Conservation (phyloP, 2,113 vertebrate species). For the Shinisaurus crocodilurus region DNA sequence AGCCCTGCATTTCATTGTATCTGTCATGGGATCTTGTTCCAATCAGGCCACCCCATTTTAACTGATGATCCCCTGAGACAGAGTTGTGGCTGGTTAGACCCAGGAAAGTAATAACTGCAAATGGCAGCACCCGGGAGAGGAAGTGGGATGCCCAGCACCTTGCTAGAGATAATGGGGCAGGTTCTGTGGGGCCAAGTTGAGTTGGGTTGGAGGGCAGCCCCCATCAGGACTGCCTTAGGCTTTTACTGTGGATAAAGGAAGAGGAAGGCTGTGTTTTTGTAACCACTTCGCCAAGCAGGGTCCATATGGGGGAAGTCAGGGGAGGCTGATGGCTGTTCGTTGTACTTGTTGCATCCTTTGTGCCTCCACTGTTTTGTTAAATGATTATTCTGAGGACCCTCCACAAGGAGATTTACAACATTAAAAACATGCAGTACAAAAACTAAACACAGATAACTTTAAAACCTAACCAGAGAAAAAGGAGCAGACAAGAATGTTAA, state of each 20-base stretch:
- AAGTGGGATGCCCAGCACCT: neutral
- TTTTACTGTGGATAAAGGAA: neutral
- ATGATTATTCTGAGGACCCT: neutral
- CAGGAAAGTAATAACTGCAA: neutral
- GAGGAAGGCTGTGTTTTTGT: neutral
- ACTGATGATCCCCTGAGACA: slow-evolving; percentile 2
- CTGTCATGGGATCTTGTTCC: slow-evolving; percentile 14
- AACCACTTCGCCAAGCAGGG: neutral
- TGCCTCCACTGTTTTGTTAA: neutral
- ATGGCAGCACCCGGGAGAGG: neutral
- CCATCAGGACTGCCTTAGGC: neutral
- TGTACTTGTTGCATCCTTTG: neutral
- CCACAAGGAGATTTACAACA: neutral
- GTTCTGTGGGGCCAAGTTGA: neutral
- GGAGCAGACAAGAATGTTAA: neutral
- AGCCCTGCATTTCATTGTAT: slow-evolving; percentile 38
- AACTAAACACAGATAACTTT: neutral
- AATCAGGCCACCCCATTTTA: slow-evolving; percentile 22
- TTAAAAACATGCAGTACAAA: neutral
- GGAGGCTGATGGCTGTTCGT: neutral
- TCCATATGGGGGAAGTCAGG: neutral
- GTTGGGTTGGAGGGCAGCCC: neutral
- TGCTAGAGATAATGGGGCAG: neutral
- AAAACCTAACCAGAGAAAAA: neutral
- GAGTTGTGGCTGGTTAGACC: neutral